Percentiles rank a stretch among this genome's conserved stretches.
These are phyloP conservation scores for Eurois occulta DNA, from an alignment of 2,888 invertebrate genomes.

Conservation along the genomic window DNA sequence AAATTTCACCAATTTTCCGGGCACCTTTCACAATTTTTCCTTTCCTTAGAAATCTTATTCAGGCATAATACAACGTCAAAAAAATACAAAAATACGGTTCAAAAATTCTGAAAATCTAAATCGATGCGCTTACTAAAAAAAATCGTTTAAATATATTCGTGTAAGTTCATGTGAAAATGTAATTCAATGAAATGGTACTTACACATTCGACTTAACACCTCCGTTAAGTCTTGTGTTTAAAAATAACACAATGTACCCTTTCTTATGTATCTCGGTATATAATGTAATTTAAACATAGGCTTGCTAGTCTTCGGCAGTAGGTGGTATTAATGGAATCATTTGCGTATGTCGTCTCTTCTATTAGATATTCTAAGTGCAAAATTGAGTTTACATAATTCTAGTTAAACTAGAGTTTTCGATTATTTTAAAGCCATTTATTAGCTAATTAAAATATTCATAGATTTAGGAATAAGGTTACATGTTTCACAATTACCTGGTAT, in stretches of 20 bases:
- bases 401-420: neutral
- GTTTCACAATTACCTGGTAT: too few species aligned
- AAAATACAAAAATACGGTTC: neutral
- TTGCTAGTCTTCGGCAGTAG: conserved; percentile 7
- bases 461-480: neutral
- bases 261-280: neutral
- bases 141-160: too few species aligned
- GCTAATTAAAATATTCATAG: neutral
- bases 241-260: neutral
- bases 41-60: neutral
- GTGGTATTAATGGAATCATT: conserved; percentile 4
- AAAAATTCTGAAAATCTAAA: neutral
- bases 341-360: neutral
- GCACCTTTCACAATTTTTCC: neutral
- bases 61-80: neutral
- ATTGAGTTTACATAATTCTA: neutral
- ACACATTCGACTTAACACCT: too few species aligned
- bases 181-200: neutral
- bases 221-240: neutral
- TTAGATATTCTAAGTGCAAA: neutral
- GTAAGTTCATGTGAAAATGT: neutral
- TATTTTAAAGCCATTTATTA: neutral
- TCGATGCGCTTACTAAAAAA: neutral
- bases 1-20: neutral
- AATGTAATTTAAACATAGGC: neutral